A percentile compares a stretch with the other conserved stretches of the same genome.
Conservation (phyloP, 1,140 invertebrate species). For the Scaptomyza pallida region DNA sequence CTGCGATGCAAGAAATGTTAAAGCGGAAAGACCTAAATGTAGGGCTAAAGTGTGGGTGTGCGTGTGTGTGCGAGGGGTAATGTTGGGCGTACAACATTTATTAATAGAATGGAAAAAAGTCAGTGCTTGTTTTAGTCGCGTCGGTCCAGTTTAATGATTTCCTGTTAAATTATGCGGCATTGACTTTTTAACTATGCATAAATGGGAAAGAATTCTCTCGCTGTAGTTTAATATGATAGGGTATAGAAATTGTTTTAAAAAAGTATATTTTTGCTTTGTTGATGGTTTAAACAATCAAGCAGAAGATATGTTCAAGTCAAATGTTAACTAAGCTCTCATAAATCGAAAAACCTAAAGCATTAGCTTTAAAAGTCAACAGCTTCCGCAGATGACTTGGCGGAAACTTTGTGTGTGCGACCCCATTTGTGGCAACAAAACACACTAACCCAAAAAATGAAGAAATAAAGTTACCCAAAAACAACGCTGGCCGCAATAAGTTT, state of each 20-base stretch:
- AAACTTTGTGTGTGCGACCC: constrained; percentile 17
- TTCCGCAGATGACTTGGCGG: constrained; percentile 19
- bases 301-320: constrained; percentile 48
- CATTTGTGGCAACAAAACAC: constrained; percentile 13
- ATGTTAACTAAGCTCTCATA: constrained; percentile 40
- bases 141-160: constrained; percentile 64
- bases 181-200: constrained; percentile 59
- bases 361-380: neutral
- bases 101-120: constrained; percentile 28
- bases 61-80: neutral
- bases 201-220: constrained; percentile 41
- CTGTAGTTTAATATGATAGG: neutral
- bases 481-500: constrained; percentile 10
- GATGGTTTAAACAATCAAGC: no score
- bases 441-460: constrained; percentile 37
- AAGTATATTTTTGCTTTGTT: no score
- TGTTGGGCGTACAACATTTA: constrained; percentile 67
- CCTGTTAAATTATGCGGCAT: constrained; percentile 75
- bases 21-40: neutral
- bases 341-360: constrained; percentile 8
- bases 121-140: constrained; percentile 13
- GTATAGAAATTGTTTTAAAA: neutral
- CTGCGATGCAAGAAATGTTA: constrained; percentile 41
- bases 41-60: neutral
- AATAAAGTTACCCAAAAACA: constrained; percentile 15